These are phyloP conservation scores for Danio tinwini DNA, from an alignment of 2,797 vertebrate genomes.

Conservation along the genomic window DNA sequence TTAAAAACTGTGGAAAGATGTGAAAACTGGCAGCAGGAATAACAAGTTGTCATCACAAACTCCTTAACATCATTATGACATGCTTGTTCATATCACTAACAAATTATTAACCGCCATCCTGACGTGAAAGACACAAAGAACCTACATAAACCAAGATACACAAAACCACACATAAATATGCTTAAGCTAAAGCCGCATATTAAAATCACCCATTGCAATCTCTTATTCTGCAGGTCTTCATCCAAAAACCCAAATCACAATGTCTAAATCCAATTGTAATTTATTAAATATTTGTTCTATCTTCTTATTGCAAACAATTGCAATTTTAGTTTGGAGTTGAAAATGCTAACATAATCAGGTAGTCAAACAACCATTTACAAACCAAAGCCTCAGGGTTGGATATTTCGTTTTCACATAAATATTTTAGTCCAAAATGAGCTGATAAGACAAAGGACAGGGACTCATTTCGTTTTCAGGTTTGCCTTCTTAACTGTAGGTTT, in stretches of 20 bases:
- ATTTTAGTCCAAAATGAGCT: background rate
- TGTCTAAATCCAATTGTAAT: background rate
- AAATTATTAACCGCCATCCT: background rate
- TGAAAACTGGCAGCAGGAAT: background rate
- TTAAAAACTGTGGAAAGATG: background rate
- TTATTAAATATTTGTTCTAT: background rate
- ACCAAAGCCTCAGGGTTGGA: background rate
- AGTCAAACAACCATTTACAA: background rate
- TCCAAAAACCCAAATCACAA: background rate
- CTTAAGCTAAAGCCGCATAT: background rate
- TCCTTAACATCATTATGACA: background rate
- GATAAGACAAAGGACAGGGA: background rate
- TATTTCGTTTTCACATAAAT: background rate
- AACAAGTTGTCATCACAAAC: background rate
- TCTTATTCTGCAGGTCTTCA: background rate
- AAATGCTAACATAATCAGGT: background rate
- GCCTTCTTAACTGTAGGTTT: background rate
- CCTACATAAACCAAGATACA: background rate
- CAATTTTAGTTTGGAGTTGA: background rate
- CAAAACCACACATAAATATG: background rate
- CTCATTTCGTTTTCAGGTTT: slow-evolving; percentile 1
- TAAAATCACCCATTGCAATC: background rate
- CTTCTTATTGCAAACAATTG: background rate
- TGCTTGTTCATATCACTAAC: too few relatives aligned
- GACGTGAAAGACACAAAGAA: background rate